Conservation (phyloP, 2,888 invertebrate genomes). For the Agrotis segetum region DNA sequence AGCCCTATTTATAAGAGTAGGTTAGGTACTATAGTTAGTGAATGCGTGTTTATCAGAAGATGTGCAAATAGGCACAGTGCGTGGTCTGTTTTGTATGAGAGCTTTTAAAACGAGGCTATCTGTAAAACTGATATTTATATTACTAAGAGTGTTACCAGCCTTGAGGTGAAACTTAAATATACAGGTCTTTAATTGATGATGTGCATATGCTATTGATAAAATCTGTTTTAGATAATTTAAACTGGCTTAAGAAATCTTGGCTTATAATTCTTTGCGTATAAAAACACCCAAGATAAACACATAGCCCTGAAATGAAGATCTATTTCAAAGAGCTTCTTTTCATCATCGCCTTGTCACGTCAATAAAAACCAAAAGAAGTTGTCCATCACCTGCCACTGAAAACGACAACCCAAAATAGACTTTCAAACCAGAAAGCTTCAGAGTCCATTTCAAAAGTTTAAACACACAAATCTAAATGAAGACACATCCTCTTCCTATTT, state of each 20-base stretch:
- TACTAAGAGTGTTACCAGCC: slow-evolving; percentile 15
- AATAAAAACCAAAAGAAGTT: slow-evolving; percentile 4
- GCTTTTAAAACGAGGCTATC: slow-evolving; percentile 50
- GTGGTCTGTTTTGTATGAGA: slow-evolving; percentile 50
- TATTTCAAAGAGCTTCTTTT: slow-evolving; percentile 3
- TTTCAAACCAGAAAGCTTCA: slow-evolving; percentile 16
- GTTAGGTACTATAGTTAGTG: slow-evolving; percentile 10
- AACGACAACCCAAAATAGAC: slow-evolving; percentile 21
- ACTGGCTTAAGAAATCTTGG: background rate
- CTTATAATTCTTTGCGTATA: background rate
- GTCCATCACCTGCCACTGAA: slow-evolving; percentile 12
- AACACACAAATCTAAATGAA: slow-evolving; percentile 27
- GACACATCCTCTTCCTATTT: slow-evolving; percentile 42
- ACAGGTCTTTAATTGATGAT: slow-evolving; percentile 13
- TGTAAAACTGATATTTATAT: slow-evolving; percentile 26
- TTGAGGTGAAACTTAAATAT: slow-evolving; percentile 27
- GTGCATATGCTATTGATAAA: slow-evolving; percentile 5
- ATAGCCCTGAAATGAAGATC: background rate
- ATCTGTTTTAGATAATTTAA: background rate
- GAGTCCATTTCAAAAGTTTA: slow-evolving; percentile 20
- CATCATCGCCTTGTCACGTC: slow-evolving; percentile 29
- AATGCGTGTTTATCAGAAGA: slow-evolving; percentile 51
- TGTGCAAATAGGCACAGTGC: slow-evolving; percentile 32
- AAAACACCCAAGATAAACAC: background rate
- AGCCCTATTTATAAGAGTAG: slow-evolving; percentile 42